Base-by-base conservation (phyloP, 2,888 invertebrate species). In the Ichneumon xanthorius region DNA sequence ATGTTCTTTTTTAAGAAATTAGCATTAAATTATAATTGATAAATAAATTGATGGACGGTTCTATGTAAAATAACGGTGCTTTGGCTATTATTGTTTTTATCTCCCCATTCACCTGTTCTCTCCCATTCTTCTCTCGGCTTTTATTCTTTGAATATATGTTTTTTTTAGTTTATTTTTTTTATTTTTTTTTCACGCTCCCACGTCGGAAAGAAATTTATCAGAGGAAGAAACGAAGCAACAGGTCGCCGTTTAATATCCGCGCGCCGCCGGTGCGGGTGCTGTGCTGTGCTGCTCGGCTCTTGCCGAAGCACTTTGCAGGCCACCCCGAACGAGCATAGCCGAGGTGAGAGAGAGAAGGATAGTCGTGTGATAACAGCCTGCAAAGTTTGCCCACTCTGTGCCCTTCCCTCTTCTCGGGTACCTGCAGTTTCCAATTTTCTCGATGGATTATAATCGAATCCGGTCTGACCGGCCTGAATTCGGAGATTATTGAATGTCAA, bases 1-100 rank as follows among this genome's bases (percentile, higher is more conserved):
- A 80, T 84, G 86, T 92, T 92, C 92, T 90, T 93, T 93, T 93
- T 90, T 92, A 93, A 92, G 90, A 16, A 90, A 88, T 90, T 92
- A 93, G 90, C 90, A 88, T 80, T 80, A 92, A 91, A 92, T 89
- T 73, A 83, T 84, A 89, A 89, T 82, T 85, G 85, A 89, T 88
- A 87, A 92, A 93, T 91, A 91, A 93, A 91, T 91, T 88, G 88
- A 89, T 89, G 89, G 89, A 84, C 87, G 87, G 73, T 85, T 83
- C 83, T 81, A 82, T 67, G 77, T 71, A 76, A 77, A 68, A 80
- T 33, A 50, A 45, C 4, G 0, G 2, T 48, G 63, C n/a, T 37
- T 58, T 48, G 9, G 26, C 16, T 67, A 14, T 16, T 19, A 45
- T 3, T 67, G 45, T 5, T 37, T 65, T 22, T 53, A 6, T 63